These are phyloP conservation scores for Cosmorhoe ocellata DNA, from an alignment of 2,888 invertebrate genomes.

Conservation along the genomic window DNA sequence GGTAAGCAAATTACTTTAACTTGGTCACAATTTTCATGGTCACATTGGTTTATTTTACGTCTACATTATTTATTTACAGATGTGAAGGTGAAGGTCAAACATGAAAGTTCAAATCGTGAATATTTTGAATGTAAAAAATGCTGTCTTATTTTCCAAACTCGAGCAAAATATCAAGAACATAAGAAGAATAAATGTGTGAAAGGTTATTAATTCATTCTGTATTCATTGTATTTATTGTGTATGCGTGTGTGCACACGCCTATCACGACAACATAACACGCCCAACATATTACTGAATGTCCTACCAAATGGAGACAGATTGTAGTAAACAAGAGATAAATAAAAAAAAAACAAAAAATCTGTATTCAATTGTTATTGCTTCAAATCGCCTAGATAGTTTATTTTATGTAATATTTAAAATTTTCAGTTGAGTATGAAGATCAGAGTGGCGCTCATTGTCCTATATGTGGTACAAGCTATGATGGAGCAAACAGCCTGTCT, in stretches of 20 bases:
- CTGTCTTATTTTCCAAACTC: slow-evolving; percentile 42
- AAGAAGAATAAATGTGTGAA: slow-evolving; percentile 51
- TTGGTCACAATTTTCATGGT: no score
- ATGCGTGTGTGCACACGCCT: no score
- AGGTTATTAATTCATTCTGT: slow-evolving; percentile 37
- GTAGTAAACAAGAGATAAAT: no score
- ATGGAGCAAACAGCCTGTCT: slow-evolving; percentile 57
- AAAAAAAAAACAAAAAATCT: no score
- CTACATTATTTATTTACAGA: slow-evolving; percentile 29
- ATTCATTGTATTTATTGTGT: no score
- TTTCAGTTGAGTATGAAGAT: slow-evolving; percentile 56
- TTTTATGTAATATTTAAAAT: background rate
- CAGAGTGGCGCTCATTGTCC: slow-evolving; percentile 60
- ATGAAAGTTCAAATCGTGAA: slow-evolving; percentile 20
- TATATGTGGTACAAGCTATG: slow-evolving; percentile 58
- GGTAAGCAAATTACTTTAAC: slow-evolving; percentile 3
- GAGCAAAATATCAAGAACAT: slow-evolving; percentile 43
- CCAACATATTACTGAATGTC: no score
- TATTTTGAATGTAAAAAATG: slow-evolving; percentile 48
- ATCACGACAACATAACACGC: no score
- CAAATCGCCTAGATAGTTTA: background rate
- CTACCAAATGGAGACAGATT: no score
- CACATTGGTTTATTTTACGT: no score
- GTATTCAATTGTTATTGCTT: no score
- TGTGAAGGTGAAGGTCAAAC: slow-evolving; percentile 25